Percentiles rank a stretch among this genome's conserved stretches.
These are phyloP conservation scores for Antigone vipio DNA, from an alignment of 2,113 vertebrate genomes.

Conservation along the genomic window DNA sequence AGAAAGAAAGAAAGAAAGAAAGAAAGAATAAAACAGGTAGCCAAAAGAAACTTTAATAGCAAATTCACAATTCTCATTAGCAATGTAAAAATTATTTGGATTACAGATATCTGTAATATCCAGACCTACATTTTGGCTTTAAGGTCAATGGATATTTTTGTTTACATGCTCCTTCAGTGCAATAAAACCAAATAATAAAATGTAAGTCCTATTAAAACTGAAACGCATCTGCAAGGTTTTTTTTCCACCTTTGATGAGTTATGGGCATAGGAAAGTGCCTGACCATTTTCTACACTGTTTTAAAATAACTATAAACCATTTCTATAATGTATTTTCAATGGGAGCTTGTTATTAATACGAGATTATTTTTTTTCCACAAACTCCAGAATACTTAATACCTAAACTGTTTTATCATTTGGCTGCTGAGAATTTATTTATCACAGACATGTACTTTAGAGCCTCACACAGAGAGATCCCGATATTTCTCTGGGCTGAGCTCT, in stretches of 20 bases:
- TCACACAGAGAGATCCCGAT: not conserved
- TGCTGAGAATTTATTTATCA: conserved; percentile 27
- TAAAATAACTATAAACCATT: conserved; percentile 23
- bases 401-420: conserved; percentile 36
- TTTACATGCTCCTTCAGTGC: not conserved
- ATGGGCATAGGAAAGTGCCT: not conserved
- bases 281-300: conserved; percentile 6
- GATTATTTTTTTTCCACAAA: not conserved
- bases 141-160: not conserved
- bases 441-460: not conserved
- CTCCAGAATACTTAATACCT: conserved; percentile 2
- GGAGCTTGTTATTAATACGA: conserved; percentile 3
- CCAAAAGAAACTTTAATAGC: conserved; percentile 44
- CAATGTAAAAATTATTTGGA: conserved; percentile 22
- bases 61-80: conserved; percentile 39
- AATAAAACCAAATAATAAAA: conserved; percentile 52
- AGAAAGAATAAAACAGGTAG: conserved; percentile 5
- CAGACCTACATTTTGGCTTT: not conserved
- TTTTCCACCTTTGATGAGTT: conserved; percentile 36
- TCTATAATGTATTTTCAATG: conserved; percentile 38
- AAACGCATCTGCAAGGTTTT: not conserved
- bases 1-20: not conserved
- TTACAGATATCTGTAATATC: not conserved
- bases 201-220: conserved; percentile 23
- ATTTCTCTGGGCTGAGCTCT: conserved; percentile 2